Evolutionary conservation across 2,888 invertebrate species (phyloP).

Genomic region (Rhagophthalmus giganteus): DNA sequence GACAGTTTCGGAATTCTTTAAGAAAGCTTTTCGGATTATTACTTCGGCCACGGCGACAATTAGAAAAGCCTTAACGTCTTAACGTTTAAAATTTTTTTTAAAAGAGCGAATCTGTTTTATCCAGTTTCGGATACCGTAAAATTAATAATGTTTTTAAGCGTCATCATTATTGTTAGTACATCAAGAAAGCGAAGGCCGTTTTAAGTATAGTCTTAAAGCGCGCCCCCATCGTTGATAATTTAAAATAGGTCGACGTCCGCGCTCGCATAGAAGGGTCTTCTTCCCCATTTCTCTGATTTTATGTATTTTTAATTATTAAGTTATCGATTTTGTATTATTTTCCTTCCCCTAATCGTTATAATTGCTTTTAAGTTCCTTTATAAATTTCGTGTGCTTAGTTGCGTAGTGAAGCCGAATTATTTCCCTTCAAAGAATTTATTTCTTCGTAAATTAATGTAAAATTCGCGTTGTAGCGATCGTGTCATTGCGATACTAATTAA

Average conservation of each 20-base stretch:
- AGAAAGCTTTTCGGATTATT: too few relatives aligned
- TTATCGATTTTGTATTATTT: conserved; percentile 49
- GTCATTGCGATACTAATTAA: too few relatives aligned
- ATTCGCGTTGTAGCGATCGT: neutral
- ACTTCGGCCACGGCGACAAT: too few relatives aligned
- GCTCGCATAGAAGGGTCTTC: conserved; percentile 24
- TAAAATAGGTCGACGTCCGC: conserved; percentile 29
- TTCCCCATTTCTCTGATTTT: conserved; percentile 44
- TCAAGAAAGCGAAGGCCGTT: too few relatives aligned
- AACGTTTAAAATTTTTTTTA: too few relatives aligned
- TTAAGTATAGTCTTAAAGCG: conserved; percentile 23
- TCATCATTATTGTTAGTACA: too few relatives aligned
- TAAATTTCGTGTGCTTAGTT: conserved; percentile 37
- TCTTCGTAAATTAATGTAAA: neutral
- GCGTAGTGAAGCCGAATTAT: conserved; percentile 14
- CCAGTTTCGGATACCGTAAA: too few relatives aligned
- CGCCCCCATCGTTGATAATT: conserved; percentile 26
- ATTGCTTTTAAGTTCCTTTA: conserved; percentile 42
- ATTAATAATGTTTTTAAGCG: too few relatives aligned
- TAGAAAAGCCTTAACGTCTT: too few relatives aligned
- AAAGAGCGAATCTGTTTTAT: too few relatives aligned
- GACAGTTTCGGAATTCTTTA: too few relatives aligned
- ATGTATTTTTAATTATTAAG: conserved; percentile 50
- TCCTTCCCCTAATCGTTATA: conserved; percentile 42
- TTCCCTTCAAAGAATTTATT: conserved; percentile 8